Evolutionary conservation across 1,140 invertebrate genomes (phyloP), one percentile per base, ranked within the genome.

Genomic region (Drosophila tani): DNA sequence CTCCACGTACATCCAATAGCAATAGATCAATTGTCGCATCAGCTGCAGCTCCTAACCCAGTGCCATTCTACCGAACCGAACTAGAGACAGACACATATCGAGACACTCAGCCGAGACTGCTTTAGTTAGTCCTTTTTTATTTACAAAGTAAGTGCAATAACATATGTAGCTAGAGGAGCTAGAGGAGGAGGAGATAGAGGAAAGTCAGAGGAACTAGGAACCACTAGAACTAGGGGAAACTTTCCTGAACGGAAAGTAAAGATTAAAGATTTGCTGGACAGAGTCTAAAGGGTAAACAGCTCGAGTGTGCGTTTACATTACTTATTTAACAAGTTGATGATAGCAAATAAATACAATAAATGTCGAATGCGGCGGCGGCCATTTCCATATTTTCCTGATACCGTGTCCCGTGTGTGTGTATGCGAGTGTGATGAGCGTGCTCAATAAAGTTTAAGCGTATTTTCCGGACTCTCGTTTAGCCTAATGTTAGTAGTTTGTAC

Each of bases 101-200:
- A 76, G 58, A 83, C 59, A 88, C 67, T 85, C 69, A 88, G 78
- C 78, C 84, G 85, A 88, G 84, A 88, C 84, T 88, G 84, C 84
- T 90, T 88, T 90, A 88, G 85, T 84, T 90, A 90, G 85, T 88
- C 75, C 71, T 67, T 87, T 76, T 66, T 76, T 50, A 27, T 67
- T 38, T 53, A 79, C 74, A 51, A 58, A 70, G 7, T 90, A 90
- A 87, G 84, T 88, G 85, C 84, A 88, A 90, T 87, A 86, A 38
- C 69, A 60, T 46, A 50, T 21, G 35, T 56, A 70, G 64, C 57
- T 38, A 53, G 60, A 40, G 24, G 41, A 58, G 35, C 35, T 47
- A 24, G 8, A 55, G 35, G 43, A 19, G 8, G 21, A 51, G 27
- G n/a, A 32, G 21, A 24, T 24, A 24, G 21, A 24, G 41, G 9